Conservation (phyloP, 2,113 vertebrate species). For the Myiagra hebetior region DNA sequence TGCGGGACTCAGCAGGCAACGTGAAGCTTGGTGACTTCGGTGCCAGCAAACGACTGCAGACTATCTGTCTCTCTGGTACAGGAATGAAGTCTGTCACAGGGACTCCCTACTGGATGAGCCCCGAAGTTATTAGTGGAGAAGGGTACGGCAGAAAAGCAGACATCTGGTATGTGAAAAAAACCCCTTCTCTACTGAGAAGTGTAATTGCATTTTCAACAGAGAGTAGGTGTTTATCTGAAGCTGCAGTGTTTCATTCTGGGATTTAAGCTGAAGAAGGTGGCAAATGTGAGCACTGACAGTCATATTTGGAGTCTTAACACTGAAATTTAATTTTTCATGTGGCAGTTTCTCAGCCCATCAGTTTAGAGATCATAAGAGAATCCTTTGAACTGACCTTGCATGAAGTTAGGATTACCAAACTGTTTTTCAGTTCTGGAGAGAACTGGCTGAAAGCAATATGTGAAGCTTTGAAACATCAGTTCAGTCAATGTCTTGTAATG, state of each 20-base stretch:
- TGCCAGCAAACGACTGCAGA: constrained; percentile 94
- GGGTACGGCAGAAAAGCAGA: constrained; percentile 97
- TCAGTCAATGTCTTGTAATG: not conserved
- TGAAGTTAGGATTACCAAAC: not conserved
- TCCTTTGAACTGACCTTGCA: not conserved
- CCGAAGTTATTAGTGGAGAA: constrained; percentile 97
- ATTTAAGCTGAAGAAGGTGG: not conserved
- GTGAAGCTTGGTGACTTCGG: constrained; percentile 99
- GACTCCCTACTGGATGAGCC: constrained; percentile 99
- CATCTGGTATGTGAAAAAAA: constrained; percentile 85
- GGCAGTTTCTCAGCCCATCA: not conserved
- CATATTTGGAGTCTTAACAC: not conserved
- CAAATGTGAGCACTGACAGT: not conserved
- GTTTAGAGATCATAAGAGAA: not conserved
- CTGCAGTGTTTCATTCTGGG: not conserved
- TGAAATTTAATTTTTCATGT: not conserved
- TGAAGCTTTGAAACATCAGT: not conserved
- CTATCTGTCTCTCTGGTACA: constrained; percentile 95
- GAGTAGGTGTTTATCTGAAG: not conserved
- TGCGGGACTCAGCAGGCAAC: constrained; percentile 94
- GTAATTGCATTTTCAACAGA: not conserved
- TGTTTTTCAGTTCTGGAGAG: not conserved
- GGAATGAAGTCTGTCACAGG: constrained; percentile 98
- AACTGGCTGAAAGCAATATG: not conserved
- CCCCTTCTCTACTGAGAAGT: not conserved